phyloP scores from a whole-genome alignment of 2,797 vertebrate genomes.

The Sebastes oblongus region DNA sequence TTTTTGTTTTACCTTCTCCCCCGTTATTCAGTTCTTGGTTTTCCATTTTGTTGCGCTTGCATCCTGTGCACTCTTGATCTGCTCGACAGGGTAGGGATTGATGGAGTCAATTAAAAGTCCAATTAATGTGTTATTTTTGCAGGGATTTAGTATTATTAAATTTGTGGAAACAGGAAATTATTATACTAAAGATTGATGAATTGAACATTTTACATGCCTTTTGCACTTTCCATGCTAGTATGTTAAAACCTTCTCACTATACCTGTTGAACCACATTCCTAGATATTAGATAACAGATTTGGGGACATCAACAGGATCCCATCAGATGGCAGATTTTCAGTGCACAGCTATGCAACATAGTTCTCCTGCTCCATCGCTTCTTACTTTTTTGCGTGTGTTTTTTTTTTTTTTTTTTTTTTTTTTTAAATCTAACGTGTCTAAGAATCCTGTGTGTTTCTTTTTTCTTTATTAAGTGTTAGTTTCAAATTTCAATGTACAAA shows the following conservation, averaged over 20 bases:
- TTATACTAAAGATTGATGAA: background rate
- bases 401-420: background rate
- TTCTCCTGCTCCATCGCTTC: conserved; percentile 78
- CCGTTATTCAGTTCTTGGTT: conserved; percentile 67
- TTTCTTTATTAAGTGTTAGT: conserved; percentile 39
- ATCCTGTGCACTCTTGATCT: conserved; percentile 92
- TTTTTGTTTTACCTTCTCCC: conserved; percentile 37
- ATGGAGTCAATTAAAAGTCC: background rate
- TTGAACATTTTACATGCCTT: background rate
- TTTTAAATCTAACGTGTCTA: conserved; percentile 42
- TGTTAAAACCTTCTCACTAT: background rate
- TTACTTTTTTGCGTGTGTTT: conserved; percentile 66
- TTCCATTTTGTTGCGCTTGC: conserved; percentile 80
- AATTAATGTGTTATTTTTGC: background rate
- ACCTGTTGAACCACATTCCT: background rate
- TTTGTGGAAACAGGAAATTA: background rate
- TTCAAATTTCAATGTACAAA: conserved; percentile 1
- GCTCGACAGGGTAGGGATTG: conserved; percentile 35
- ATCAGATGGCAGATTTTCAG: conserved; percentile 71
- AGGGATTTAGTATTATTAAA: background rate
- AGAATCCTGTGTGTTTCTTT: conserved; percentile 63
- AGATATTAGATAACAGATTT: background rate
- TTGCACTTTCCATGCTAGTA: background rate
- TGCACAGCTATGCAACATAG: conserved; percentile 80
- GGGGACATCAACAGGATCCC: background rate